phyloP scores from a whole-genome alignment of 2,888 invertebrate species.

The Eueremaeus valkanovi region DNA sequence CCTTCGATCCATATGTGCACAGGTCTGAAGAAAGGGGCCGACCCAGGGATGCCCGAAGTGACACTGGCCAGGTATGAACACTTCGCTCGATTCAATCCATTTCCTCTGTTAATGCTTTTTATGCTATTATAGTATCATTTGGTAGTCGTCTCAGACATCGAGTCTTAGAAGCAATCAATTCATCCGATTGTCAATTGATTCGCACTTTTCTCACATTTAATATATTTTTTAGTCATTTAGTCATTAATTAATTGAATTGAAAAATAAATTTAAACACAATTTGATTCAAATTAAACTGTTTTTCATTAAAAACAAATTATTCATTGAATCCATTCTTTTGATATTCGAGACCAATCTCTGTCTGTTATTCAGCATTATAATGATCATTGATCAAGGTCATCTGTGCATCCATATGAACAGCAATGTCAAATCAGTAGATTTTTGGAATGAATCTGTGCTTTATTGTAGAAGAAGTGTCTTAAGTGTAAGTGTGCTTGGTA shows the following conservation, averaged over 20 bases:
- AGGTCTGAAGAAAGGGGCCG: constrained; percentile 40
- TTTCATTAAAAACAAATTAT: neutral
- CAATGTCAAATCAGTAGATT: too few relatives aligned
- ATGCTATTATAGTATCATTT: constrained; percentile 13
- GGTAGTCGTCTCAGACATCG: constrained; percentile 4
- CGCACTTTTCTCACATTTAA: neutral
- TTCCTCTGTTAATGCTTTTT: neutral
- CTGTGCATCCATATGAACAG: too few relatives aligned
- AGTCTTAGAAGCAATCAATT: too few relatives aligned
- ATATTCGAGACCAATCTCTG: too few relatives aligned
- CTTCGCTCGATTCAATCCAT: neutral
- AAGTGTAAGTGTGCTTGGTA: too few relatives aligned
- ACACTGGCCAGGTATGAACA: constrained; percentile 35
- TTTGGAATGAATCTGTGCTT: too few relatives aligned
- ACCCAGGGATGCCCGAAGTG: constrained; percentile 39
- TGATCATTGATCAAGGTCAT: too few relatives aligned
- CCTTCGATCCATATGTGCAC: too few relatives aligned
- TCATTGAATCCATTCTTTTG: too few relatives aligned
- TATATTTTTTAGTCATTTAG: neutral
- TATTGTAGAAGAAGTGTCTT: too few relatives aligned
- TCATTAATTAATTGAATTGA: neutral
- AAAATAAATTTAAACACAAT: neutral
- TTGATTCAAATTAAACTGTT: neutral
- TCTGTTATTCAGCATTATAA: too few relatives aligned
- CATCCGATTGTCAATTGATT: neutral